These are phyloP conservation scores for Pantherophis alleghaniensis DNA, from an alignment of 2,797 vertebrate species.

Conservation along the genomic window DNA sequence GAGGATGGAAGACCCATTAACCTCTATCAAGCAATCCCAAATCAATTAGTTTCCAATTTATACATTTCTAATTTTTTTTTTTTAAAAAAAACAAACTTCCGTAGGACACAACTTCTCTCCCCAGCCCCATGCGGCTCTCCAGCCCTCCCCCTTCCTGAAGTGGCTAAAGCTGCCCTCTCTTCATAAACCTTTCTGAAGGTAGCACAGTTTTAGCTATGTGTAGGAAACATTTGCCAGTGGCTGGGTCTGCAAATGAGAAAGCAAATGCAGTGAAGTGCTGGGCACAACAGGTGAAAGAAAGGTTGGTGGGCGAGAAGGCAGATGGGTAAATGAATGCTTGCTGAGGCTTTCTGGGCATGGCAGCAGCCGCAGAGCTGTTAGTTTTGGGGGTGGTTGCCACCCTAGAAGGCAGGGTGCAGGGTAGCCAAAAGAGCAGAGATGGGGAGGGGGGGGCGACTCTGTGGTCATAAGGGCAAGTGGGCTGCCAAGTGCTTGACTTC, in stretches of 20 bases:
- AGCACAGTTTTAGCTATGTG: background rate
- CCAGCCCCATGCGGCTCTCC: background rate
- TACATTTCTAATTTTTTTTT: background rate
- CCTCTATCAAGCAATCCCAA: background rate
- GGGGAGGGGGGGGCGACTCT: rapidly evolving
- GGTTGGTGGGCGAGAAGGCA: background rate
- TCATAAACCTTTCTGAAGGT: too few relatives aligned
- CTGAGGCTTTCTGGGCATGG: background rate
- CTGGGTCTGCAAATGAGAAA: background rate
- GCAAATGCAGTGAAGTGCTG: background rate
- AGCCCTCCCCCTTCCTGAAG: background rate
- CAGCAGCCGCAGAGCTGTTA: background rate
- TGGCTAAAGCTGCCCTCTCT: background rate
- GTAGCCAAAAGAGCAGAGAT: too few relatives aligned
- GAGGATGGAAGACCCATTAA: background rate
- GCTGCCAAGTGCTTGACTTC: background rate
- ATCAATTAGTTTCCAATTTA: background rate
- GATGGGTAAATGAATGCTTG: background rate
- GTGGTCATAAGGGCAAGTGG: background rate
- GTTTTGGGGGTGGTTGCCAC: background rate
- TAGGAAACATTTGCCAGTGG: background rate
- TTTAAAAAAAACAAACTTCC: background rate
- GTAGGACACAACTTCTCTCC: background rate
- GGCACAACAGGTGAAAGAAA: background rate
- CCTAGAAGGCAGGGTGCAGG: background rate